These are phyloP conservation scores for Leucosticte australis DNA, from an alignment of 2,113 vertebrate genomes.

Conservation along the genomic window DNA sequence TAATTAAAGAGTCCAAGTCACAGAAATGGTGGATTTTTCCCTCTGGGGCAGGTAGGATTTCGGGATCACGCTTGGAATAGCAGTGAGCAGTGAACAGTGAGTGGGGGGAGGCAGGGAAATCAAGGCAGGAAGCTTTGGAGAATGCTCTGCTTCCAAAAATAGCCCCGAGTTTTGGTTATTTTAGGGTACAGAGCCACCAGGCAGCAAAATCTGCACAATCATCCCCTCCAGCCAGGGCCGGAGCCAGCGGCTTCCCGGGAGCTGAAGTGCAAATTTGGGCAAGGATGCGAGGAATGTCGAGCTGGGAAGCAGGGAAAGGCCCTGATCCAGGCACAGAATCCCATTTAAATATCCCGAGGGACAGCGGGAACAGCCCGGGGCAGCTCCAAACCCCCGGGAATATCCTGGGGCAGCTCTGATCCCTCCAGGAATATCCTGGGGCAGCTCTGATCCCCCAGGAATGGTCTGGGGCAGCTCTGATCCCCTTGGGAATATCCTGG, in stretches of 20 bases:
- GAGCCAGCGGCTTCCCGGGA: background rate
- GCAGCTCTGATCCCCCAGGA: background rate
- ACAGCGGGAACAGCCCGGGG: background rate
- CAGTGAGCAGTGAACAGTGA: background rate
- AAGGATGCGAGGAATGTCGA: conserved; percentile 13
- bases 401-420: too few relatives aligned
- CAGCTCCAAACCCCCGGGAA: background rate
- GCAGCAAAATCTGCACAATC: conserved; percentile 50
- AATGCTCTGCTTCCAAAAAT: conserved; percentile 9
- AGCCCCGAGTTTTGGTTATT: conserved; percentile 36
- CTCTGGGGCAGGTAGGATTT: background rate
- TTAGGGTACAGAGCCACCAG: background rate
- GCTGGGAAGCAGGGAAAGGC: background rate
- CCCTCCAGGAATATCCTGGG: background rate
- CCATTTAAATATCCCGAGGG: background rate
- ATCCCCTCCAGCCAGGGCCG: background rate
- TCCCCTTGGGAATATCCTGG: background rate
- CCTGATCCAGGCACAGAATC: background rate
- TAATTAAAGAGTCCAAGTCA: rapidly evolving
- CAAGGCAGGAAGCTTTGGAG: conserved; percentile 24
- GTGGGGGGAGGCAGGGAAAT: background rate
- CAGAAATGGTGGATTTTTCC: background rate
- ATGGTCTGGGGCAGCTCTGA: too few relatives aligned
- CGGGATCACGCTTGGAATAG: background rate
- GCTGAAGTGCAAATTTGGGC: conserved; percentile 1